These are phyloP conservation scores for Sylvietta virens DNA, from an alignment of 2,113 vertebrate species.

Conservation along the genomic window DNA sequence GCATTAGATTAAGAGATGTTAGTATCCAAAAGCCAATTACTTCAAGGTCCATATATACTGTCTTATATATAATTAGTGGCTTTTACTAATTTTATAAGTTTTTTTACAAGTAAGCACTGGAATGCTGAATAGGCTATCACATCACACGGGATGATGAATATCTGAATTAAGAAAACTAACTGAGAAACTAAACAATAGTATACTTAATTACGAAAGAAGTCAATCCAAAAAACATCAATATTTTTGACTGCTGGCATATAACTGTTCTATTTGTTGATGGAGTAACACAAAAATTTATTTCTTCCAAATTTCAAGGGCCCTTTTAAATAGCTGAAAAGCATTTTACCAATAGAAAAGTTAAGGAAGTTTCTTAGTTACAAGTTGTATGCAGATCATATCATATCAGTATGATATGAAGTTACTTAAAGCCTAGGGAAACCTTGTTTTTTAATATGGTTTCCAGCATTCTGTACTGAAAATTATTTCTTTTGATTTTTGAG, in stretches of 20 bases:
- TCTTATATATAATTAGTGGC: not conserved
- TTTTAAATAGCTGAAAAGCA: not conserved
- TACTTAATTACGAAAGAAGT: not conserved
- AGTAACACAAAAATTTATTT: not conserved
- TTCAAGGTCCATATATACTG: not conserved
- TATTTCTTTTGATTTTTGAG: not conserved
- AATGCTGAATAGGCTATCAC: not conserved
- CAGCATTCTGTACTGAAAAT: not conserved
- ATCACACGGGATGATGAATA: not conserved
- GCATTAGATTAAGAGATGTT: constrained; percentile 33
- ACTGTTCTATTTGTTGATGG: not conserved
- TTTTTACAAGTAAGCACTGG: not conserved
- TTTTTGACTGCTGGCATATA: not conserved
- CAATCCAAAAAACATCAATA: not conserved
- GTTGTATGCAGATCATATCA: not conserved
- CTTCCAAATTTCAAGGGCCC: not conserved
- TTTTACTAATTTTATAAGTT: not conserved
- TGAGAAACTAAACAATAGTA: not conserved
- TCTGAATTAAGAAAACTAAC: not conserved
- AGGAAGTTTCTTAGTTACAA: not conserved
- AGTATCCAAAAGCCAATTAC: not conserved
- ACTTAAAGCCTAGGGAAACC: not conserved
- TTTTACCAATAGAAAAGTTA: not conserved
- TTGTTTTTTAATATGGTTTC: not conserved
- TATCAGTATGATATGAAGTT: not conserved